Percentiles rank a stretch among this genome's conserved stretches.
These are phyloP conservation scores for Sepiola atlantica DNA, from an alignment of 2,888 invertebrate species.

Conservation along the genomic window DNA sequence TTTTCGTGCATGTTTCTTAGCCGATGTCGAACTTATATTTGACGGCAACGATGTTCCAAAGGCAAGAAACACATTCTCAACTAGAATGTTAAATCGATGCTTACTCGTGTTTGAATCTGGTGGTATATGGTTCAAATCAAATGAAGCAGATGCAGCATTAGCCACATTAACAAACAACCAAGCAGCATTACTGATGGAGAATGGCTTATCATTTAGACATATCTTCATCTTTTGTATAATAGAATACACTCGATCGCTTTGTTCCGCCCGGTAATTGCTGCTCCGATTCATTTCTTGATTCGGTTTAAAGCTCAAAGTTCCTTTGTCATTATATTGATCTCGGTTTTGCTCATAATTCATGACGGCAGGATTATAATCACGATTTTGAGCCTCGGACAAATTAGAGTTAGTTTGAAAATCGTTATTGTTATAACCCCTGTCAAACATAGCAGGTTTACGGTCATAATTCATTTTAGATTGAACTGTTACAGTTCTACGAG, in stretches of 20 bases:
- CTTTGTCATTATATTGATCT: background rate
- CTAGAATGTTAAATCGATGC: background rate
- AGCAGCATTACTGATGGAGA: background rate
- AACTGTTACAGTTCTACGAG: background rate
- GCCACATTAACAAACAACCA: background rate
- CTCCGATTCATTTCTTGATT: background rate
- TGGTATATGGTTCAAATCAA: background rate
- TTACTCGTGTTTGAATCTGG: background rate
- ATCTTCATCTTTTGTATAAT: background rate
- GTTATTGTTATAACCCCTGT: background rate
- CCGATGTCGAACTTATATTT: no score
- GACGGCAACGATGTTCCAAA: background rate
- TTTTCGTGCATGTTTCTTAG: background rate
- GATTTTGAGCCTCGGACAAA: background rate
- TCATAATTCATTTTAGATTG: background rate
- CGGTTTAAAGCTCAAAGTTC: background rate
- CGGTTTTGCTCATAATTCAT: background rate
- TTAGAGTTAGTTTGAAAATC: background rate
- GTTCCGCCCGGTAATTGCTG: background rate
- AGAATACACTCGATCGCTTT: background rate
- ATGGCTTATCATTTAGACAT: background rate
- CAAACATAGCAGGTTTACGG: background rate
- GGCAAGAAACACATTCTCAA: background rate
- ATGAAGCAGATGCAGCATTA: background rate
- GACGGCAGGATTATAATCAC: background rate